Percentiles rank a stretch among this genome's conserved stretches.
These are phyloP conservation scores for Oreortyx pictus DNA, from an alignment of 2,797 vertebrate species.

Conservation along the genomic window DNA sequence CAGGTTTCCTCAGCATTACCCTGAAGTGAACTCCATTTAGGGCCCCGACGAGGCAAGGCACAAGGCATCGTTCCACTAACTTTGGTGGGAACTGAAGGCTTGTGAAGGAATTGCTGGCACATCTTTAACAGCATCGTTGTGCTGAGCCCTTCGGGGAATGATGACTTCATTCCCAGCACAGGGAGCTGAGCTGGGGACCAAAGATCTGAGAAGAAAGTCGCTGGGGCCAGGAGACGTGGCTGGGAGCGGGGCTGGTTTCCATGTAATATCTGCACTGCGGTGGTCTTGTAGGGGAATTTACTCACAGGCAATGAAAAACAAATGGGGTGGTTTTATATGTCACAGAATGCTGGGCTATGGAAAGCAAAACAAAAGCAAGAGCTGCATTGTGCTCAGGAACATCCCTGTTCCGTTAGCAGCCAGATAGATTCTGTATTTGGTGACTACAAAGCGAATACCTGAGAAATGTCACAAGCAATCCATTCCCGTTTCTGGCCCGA, in stretches of 20 bases:
- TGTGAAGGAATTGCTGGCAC: not conserved
- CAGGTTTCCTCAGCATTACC: constrained; percentile 5
- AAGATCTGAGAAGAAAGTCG: not conserved
- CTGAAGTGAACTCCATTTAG: constrained; percentile 22
- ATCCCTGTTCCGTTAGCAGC: constrained; percentile 53
- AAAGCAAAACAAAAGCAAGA: constrained; percentile 53
- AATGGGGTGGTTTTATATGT: constrained; percentile 28
- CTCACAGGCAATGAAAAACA: constrained; percentile 56
- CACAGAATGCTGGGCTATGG: not conserved
- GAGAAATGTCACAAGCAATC: constrained; percentile 32
- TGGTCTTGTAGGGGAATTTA: constrained; percentile 40
- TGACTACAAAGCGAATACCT: constrained; percentile 48
- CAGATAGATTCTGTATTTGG: constrained; percentile 38
- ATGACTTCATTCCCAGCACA: not conserved
- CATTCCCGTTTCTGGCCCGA: constrained; percentile 12
- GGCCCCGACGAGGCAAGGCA: not conserved
- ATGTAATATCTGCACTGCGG: not conserved
- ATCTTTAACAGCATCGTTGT: not conserved
- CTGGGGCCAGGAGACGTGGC: not conserved
- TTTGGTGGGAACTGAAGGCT: not conserved
- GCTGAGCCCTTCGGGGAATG: not conserved
- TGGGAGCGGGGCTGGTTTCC: not conserved
- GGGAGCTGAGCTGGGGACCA: not conserved
- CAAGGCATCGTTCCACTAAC: not conserved
- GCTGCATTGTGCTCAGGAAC: constrained; percentile 17